A percentile compares a stretch with the other conserved stretches of the same genome.
Conservation (phyloP, 2,113 vertebrate species). For the Daphoenositta chrysoptera region DNA sequence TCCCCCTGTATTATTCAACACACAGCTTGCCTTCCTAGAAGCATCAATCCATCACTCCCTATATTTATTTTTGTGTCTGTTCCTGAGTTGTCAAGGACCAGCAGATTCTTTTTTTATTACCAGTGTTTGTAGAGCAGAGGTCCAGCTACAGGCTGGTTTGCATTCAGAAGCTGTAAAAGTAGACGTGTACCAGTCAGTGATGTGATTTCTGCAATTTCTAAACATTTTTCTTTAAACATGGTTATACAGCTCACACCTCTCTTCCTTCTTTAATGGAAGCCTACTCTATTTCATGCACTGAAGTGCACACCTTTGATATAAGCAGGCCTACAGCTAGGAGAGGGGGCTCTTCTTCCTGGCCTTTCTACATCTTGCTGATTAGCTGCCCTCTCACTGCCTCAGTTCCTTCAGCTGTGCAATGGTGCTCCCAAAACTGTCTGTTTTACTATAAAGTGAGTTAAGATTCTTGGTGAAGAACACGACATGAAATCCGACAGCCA, state of each 20-base stretch:
- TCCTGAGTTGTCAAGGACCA: neutral
- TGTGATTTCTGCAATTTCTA: neutral
- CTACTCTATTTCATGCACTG: neutral
- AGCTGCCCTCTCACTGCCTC: neutral
- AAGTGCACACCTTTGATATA: neutral
- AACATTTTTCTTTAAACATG: neutral
- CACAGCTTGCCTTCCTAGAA: neutral
- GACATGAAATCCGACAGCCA: neutral
- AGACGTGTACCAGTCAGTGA: neutral
- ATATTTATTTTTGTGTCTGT: neutral
- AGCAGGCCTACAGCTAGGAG: neutral
- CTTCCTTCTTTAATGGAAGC: neutral
- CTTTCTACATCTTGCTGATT: neutral
- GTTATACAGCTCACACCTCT: neutral
- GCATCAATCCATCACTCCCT: neutral
- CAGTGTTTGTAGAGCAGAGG: neutral
- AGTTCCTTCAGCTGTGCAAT: neutral
- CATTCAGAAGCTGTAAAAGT: neutral
- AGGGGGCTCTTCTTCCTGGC: neutral
- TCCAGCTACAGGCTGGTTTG: neutral
- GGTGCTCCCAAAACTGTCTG: neutral
- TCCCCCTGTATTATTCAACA: neutral
- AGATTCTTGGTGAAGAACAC: neutral
- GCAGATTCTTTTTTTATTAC: neutral
- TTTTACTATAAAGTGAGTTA: neutral